These are phyloP conservation scores for Numenius arquata DNA, from an alignment of 2,113 vertebrate species.

Conservation along the genomic window DNA sequence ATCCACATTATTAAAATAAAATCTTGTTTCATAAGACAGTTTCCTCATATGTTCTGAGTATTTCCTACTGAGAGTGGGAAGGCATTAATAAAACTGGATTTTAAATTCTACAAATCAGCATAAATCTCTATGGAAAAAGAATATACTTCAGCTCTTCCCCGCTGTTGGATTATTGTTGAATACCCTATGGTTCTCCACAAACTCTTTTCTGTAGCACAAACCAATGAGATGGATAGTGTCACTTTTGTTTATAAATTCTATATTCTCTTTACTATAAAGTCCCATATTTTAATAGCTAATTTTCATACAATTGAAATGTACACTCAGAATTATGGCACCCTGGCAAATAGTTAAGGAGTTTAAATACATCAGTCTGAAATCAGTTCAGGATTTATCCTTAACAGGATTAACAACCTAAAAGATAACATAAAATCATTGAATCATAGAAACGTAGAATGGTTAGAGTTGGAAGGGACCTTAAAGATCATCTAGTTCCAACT, in stretches of 20 bases:
- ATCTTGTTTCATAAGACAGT: constrained; percentile 42
- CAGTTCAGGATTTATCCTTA: not conserved
- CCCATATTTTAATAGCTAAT: not conserved
- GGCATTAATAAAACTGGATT: constrained; percentile 57
- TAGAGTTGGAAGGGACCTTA: not conserved
- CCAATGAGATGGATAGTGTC: not conserved
- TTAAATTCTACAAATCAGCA: constrained; percentile 52
- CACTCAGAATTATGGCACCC: not conserved
- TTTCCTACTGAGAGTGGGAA: constrained; percentile 52
- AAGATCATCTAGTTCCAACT: not conserved
- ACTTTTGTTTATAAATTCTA: constrained; percentile 32
- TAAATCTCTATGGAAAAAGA: constrained; percentile 46
- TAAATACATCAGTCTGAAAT: not conserved
- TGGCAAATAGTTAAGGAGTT: not conserved
- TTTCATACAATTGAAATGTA: not conserved
- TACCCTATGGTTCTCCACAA: not conserved
- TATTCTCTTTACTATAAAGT: not conserved
- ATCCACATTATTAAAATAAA: constrained; percentile 53
- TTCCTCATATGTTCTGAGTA: constrained; percentile 39
- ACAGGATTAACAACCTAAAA: not conserved
- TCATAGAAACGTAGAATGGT: no score
- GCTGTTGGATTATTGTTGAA: constrained; percentile 35
- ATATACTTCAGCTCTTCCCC: constrained; percentile 10
- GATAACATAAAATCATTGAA: not conserved
- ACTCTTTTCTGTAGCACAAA: constrained; percentile 19